Evolutionary conservation across 2,113 vertebrate species (phyloP).

Genomic region (Paradisaea rubra): DNA sequence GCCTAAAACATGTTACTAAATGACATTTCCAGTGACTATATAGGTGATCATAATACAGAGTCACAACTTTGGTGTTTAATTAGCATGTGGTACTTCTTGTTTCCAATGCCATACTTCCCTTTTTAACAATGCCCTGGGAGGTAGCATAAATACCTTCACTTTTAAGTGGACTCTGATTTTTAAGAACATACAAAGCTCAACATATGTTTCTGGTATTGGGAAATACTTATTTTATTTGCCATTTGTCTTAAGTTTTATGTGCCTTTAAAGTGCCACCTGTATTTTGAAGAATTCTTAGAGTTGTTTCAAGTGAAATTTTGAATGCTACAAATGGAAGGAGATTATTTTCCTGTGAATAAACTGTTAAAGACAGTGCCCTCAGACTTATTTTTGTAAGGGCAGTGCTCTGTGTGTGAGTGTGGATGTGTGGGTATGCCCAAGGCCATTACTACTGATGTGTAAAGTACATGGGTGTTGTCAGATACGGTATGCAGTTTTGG

Average conservation of each 20-base stretch:
- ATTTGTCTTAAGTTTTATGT: slow-evolving; percentile 27
- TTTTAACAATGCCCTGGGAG: background rate
- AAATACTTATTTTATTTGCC: background rate
- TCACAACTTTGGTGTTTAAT: background rate
- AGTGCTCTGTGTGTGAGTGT: background rate
- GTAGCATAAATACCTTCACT: background rate
- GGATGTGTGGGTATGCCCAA: background rate
- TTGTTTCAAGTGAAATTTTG: background rate
- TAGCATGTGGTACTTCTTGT: background rate
- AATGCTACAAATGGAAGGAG: background rate
- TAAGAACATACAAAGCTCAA: background rate
- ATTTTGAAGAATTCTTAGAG: background rate
- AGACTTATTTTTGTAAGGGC: background rate
- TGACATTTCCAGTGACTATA: background rate
- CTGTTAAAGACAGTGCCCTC: background rate
- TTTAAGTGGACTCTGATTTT: background rate
- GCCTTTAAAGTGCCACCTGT: background rate
- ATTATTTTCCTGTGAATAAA: slow-evolving; percentile 56
- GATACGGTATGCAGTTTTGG: rapidly evolving
- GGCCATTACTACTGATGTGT: background rate
- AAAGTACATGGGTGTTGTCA: background rate
- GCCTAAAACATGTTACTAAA: background rate
- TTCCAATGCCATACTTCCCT: background rate
- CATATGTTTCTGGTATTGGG: background rate
- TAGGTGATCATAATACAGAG: background rate